Evolutionary conservation across 1,140 invertebrate species (phyloP).

Genomic region (Bactericera cockerelli): DNA sequence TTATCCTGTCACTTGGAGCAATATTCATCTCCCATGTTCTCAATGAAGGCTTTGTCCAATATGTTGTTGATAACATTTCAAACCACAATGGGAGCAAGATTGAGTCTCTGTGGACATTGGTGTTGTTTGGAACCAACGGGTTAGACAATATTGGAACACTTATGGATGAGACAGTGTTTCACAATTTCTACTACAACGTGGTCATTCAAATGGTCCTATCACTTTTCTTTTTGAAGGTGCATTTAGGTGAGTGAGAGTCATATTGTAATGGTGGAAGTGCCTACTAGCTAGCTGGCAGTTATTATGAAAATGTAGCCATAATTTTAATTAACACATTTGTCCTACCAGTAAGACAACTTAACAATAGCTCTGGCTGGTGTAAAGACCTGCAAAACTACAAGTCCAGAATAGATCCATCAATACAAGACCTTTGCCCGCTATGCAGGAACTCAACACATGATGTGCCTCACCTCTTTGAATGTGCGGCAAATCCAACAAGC

Average conservation of each 20-base stretch:
- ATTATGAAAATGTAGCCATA: too few species aligned
- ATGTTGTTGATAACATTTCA: background rate
- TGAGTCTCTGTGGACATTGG: background rate
- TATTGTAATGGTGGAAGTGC: too few species aligned
- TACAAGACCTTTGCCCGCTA: too few species aligned
- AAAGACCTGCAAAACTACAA: too few species aligned
- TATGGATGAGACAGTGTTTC: background rate
- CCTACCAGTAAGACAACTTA: too few species aligned
- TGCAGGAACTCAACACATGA: too few species aligned
- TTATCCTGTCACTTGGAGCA: conserved; percentile 60
- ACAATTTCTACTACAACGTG: background rate
- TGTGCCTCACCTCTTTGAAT: too few species aligned
- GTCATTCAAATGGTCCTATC: background rate
- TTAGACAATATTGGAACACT: background rate
- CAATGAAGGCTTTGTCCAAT: conserved; percentile 32
- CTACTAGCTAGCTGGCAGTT: too few species aligned
- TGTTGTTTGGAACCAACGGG: background rate
- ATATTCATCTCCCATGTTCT: conserved; percentile 73
- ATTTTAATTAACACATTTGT: too few species aligned
- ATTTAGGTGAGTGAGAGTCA: background rate
- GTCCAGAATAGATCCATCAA: too few species aligned
- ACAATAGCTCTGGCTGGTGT: too few species aligned
- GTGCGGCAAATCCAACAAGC: too few species aligned
- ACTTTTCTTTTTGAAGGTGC: conserved; percentile 2
- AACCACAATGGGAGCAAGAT: background rate